These are phyloP conservation scores for Microcebus griseorufus DNA, from an alignment of 2,113 vertebrate species.

Conservation along the genomic window DNA sequence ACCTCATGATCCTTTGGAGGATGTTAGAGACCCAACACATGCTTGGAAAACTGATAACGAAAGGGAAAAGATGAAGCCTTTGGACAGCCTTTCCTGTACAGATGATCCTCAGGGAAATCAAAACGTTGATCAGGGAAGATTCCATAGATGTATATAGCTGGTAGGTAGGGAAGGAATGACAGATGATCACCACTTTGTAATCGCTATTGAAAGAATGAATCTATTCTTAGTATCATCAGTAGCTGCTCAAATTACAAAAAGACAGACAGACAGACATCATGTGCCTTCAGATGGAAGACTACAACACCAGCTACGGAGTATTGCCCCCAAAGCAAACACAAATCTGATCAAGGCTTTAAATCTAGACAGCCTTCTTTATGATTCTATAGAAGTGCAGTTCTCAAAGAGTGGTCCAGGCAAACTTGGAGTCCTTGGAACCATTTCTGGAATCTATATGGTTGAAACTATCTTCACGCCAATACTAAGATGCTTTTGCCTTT, in stretches of 20 bases:
- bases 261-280: not conserved
- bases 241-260: not conserved
- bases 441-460: not conserved
- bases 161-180: not conserved
- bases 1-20: not conserved
- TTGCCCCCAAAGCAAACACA: not conserved
- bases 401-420: not conserved
- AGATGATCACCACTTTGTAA: not conserved
- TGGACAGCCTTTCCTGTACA: not conserved
- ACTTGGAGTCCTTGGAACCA: not conserved
- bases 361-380: not conserved
- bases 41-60: not conserved
- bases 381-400: not conserved
- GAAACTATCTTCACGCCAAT: not conserved
- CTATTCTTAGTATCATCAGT: not conserved
- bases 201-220: not conserved
- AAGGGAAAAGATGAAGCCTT: not conserved
- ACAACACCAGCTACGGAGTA: not conserved
- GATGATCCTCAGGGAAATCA: not conserved
- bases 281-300: not conserved
- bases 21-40: not conserved
- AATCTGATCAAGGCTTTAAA: not conserved
- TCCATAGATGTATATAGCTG: not conserved
- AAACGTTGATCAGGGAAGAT: not conserved
- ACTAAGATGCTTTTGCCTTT: not conserved